Evolutionary conservation across 2,113 vertebrate genomes (phyloP).

Genomic region (human): DNA sequence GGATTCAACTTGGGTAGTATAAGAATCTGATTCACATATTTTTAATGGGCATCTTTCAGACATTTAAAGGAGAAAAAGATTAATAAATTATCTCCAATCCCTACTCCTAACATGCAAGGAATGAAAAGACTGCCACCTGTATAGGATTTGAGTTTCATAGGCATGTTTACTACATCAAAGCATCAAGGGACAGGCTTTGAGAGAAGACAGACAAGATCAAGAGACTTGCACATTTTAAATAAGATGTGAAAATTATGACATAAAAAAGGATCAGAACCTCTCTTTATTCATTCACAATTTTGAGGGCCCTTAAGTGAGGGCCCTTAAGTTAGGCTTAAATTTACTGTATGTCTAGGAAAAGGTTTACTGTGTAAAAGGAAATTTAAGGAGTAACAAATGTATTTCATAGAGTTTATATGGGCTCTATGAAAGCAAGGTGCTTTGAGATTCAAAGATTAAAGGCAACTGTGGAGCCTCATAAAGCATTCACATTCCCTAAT

Average conservation of each 20-base stretch:
- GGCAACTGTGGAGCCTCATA: neutral
- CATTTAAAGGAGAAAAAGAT: slow-evolving; percentile 49
- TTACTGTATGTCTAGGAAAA: slow-evolving; percentile 6
- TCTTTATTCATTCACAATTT: slow-evolving; percentile 53
- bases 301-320: neutral
- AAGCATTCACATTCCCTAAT: neutral
- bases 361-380: neutral
- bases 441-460: slow-evolving; percentile 69
- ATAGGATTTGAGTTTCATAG: slow-evolving; percentile 61
- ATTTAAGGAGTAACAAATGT: slow-evolving; percentile 31
- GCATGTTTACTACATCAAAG: slow-evolving; percentile 61
- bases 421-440: neutral
- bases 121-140: slow-evolving; percentile 67
- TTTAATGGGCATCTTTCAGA: slow-evolving; percentile 50
- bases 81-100: slow-evolving; percentile 59
- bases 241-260: slow-evolving; percentile 49
- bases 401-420: slow-evolving; percentile 38
- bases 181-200: neutral
- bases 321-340: neutral
- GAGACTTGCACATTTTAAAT: slow-evolving; percentile 61
- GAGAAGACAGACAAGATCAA: slow-evolving; percentile 40
- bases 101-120: slow-evolving; percentile 5
- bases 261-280: slow-evolving; percentile 48
- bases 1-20: neutral
- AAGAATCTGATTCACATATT: slow-evolving; percentile 15